Evolutionary conservation across 1,140 invertebrate genomes (phyloP).

Genomic region (Ruditapes philippinarum): DNA sequence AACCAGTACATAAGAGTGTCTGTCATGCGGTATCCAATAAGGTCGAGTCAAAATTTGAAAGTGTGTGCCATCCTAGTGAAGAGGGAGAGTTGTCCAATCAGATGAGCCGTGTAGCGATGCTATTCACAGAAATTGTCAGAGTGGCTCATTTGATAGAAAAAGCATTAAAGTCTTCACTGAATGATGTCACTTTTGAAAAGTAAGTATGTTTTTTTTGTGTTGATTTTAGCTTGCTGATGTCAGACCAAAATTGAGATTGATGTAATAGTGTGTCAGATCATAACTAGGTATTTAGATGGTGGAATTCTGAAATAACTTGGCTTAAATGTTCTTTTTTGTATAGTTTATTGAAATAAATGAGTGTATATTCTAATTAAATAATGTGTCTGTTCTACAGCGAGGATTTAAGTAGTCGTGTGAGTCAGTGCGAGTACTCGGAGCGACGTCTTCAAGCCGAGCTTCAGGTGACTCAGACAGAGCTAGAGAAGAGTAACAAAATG

Average conservation of each 20-base stretch:
- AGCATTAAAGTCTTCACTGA: slow-evolving; percentile 69
- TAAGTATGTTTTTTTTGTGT: too few species aligned
- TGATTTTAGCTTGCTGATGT: too few species aligned
- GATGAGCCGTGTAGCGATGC: slow-evolving; percentile 35
- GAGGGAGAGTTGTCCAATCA: slow-evolving; percentile 15
- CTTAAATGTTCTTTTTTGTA: too few species aligned
- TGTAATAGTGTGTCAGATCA: too few species aligned
- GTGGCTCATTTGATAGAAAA: slow-evolving; percentile 67
- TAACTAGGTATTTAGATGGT: too few species aligned
- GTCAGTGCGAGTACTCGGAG: slow-evolving; percentile 58
- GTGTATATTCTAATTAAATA: not conserved
- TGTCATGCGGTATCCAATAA: not conserved
- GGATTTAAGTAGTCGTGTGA: slow-evolving; percentile 47
- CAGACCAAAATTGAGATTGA: too few species aligned
- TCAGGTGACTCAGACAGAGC: slow-evolving; percentile 35
- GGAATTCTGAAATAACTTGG: too few species aligned
- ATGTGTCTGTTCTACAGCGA: slow-evolving; percentile 44
- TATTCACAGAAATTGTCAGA: slow-evolving; percentile 63
- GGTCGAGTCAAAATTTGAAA: not conserved
- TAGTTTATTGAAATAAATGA: not conserved
- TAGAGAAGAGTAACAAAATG: slow-evolving; percentile 24
- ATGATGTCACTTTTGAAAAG: slow-evolving; percentile 71
- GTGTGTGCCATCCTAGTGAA: not conserved
- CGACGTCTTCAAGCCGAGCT: slow-evolving; percentile 49
- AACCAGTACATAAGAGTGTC: not conserved